Percentiles rank a stretch among this genome's conserved stretches.
These are phyloP conservation scores for Saccostrea echinata DNA, from an alignment of 1,140 invertebrate species.

Conservation along the genomic window DNA sequence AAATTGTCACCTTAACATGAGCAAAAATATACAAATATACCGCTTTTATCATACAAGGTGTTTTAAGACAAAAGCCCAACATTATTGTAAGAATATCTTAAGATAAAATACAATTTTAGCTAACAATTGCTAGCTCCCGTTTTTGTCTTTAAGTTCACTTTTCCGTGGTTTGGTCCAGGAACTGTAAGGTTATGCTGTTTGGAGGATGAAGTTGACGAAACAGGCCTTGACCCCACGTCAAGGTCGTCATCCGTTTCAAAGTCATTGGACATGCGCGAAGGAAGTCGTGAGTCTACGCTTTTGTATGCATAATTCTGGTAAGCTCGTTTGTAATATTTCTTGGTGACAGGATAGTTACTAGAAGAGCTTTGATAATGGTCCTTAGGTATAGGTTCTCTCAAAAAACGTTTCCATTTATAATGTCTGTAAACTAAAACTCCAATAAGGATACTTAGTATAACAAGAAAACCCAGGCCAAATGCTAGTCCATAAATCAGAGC, in stretches of 20 bases:
- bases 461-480: slow-evolving; percentile 50
- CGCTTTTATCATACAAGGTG: no score
- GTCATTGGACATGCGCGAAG: slow-evolving; percentile 42
- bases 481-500: slow-evolving; percentile 60
- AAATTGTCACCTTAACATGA: no score
- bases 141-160: not conserved
- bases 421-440: slow-evolving; percentile 57
- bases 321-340: slow-evolving; percentile 63
- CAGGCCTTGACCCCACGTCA: slow-evolving; percentile 8
- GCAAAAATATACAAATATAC: no score
- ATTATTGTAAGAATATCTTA: no score
- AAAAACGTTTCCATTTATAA: slow-evolving; percentile 62
- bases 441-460: slow-evolving; percentile 43
- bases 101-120: no score
- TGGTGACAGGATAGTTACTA: slow-evolving; percentile 63
- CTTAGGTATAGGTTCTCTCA: slow-evolving; percentile 54
- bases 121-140: slow-evolving; percentile 26
- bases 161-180: not conserved
- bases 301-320: slow-evolving; percentile 6
- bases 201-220: slow-evolving; percentile 1
- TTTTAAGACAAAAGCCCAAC: no score
- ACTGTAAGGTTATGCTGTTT: not conserved
- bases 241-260: slow-evolving; percentile 42
- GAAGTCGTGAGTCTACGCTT: not conserved
- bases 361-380: slow-evolving; percentile 54